Percentiles rank a stretch among this genome's conserved stretches.
These are phyloP conservation scores for Protobothrops flavoviridis DNA, from an alignment of 2,113 vertebrate species.

Conservation along the genomic window DNA sequence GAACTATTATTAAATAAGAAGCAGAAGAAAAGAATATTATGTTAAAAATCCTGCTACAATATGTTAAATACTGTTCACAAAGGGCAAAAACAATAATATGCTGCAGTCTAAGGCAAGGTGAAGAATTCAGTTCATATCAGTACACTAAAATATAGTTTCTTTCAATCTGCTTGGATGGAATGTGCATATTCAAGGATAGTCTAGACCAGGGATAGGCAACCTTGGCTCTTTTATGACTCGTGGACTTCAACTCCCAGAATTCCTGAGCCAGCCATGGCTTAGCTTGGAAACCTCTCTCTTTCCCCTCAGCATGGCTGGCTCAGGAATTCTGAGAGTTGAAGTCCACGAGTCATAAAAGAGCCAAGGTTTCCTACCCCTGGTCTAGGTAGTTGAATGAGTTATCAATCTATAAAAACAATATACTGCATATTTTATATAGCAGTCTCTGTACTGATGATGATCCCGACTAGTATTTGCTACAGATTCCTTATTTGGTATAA, in stretches of 20 bases:
- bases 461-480: background rate
- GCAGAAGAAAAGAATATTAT: background rate
- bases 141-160: background rate
- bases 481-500: background rate
- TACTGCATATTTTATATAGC: background rate
- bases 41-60: background rate
- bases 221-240: no score
- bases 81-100: background rate
- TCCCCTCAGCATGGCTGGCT: no score
- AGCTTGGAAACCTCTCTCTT: no score
- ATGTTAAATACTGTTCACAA: background rate
- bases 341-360: no score
- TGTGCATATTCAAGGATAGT: background rate
- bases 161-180: background rate
- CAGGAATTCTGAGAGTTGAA: no score
- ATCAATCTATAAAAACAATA: background rate
- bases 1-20: background rate
- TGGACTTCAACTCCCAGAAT: no score
- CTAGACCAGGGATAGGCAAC: background rate
- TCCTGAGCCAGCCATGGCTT: no score
- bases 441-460: background rate
- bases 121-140: background rate
- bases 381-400: background rate
- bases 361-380: background rate
- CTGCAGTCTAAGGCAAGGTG: background rate